These are phyloP conservation scores for Gymnoscopelus braueri DNA, from an alignment of 2,797 vertebrate genomes.

Conservation along the genomic window DNA sequence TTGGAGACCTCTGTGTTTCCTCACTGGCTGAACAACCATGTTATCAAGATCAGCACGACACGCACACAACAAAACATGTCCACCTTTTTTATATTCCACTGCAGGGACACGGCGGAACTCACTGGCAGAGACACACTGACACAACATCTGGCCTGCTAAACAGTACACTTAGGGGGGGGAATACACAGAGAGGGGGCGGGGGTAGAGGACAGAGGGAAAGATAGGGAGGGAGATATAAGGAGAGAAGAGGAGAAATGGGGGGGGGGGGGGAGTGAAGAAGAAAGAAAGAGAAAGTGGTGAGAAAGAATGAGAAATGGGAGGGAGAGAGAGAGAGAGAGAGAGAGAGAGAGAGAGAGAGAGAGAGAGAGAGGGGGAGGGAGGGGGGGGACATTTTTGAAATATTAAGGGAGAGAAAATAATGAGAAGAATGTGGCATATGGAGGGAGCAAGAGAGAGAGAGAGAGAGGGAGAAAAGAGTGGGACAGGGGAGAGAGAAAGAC, in stretches of 20 bases:
- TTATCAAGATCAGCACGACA: slow-evolving; percentile 60
- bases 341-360: not conserved
- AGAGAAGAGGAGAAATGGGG: too few relatives aligned
- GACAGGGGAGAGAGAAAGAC: slow-evolving; percentile 39
- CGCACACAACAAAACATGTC: slow-evolving; percentile 41
- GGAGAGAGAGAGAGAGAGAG: too few relatives aligned
- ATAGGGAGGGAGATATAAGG: not conserved
- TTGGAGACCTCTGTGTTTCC: slow-evolving; percentile 56
- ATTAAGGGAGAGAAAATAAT: too few relatives aligned
- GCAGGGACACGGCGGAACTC: slow-evolving; percentile 33
- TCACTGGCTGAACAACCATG: slow-evolving; percentile 52
- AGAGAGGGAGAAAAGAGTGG: slow-evolving; percentile 43
- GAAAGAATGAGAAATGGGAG: too few relatives aligned
- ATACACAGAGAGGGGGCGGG: too few relatives aligned
- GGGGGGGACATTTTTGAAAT: too few relatives aligned
- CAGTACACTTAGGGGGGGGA: not conserved
- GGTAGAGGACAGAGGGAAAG: too few relatives aligned
- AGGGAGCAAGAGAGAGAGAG: slow-evolving; percentile 26
- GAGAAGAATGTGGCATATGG: too few relatives aligned
- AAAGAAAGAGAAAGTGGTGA: not conserved
- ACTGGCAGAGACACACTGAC: slow-evolving; percentile 58
- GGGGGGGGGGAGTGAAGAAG: not conserved
- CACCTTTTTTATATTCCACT: slow-evolving; percentile 39
- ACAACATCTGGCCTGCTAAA: slow-evolving; percentile 53
- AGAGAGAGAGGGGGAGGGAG: too few relatives aligned